Evolutionary conservation across 2,888 invertebrate genomes (phyloP), one percentile per base, ranked within the genome.

Genomic region (Plagodis dolabraria): DNA sequence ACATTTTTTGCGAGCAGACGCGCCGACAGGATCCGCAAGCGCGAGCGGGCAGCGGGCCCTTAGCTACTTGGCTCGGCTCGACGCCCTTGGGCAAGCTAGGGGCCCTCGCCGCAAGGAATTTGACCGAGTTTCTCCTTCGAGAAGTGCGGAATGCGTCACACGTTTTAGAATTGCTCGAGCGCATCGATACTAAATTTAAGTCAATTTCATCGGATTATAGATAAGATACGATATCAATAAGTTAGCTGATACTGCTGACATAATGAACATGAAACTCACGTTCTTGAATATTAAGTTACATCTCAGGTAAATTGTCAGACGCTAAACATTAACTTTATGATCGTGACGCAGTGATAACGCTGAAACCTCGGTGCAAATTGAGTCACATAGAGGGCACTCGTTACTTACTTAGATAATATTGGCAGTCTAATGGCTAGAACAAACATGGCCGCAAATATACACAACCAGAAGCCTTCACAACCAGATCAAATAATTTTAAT

Each of bases 1-100:
- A 85, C 81, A 85, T 90, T 92, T 92, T 92, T 92, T 91, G 89
- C 86, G 75, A 46, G 45, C 56, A 53, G 69, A 70, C 72, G 77
- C 72, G 74, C 79, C 75, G 80, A 85, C 90, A 89, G 91, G 90
- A 91, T 90, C 86, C 85, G 77, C 74, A 71, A 73, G 77, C 67
- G 80, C 40, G 40, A 40, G 40, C 10, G 10, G 40, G 4, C 36
- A 36, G 7, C 9, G 36, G 83, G 48, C 60, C 57, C 60, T 65
- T 56, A 55, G 46, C 53, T 57, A 60, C 64, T 53, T 58, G 83
- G 76, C 82, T 43, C 53, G 56, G 60, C 64, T 53, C 60, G 83
- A 76, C 82, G 87, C 85, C 90, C 89, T 89, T 90, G 87, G 79
- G 80, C 71, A 77, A 72, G 76, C 65, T 69, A 73, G 65, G 65